A percentile compares a stretch with the other conserved stretches of the same genome.
phyloP scores from a whole-genome alignment of 2,113 vertebrate species.

The Petroica traversi region DNA sequence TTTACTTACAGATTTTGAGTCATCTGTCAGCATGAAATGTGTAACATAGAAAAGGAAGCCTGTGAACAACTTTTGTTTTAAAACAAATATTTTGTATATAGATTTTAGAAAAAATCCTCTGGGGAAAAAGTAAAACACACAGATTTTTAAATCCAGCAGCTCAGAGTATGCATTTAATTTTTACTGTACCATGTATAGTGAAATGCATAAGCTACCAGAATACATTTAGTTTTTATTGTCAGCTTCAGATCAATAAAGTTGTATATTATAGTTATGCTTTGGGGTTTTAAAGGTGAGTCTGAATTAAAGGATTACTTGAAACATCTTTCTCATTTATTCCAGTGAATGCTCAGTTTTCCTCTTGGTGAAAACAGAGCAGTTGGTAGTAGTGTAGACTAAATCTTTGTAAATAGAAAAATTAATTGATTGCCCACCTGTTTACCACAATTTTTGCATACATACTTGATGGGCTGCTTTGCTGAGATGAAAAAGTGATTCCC shows the following conservation, averaged over 20 bases:
- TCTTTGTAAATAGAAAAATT: background rate
- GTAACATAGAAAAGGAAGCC: background rate
- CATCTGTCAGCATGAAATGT: background rate
- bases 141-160: background rate
- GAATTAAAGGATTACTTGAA: background rate
- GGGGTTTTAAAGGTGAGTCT: background rate
- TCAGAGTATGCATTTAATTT: background rate
- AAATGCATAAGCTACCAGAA: background rate
- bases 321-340: background rate
- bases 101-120: background rate
- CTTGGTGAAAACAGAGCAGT: background rate
- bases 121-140: background rate
- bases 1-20: background rate
- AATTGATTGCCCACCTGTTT: background rate
- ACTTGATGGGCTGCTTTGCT: background rate
- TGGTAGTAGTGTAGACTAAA: background rate
- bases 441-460: background rate
- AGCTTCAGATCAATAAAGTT: constrained; percentile 5
- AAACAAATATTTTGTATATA: background rate
- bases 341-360: background rate
- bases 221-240: background rate
- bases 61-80: background rate
- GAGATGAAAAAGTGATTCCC: background rate
- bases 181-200: background rate
- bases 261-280: background rate